Conservation (phyloP, 2,888 invertebrate species). For the Oegoconia quadripuncta region DNA sequence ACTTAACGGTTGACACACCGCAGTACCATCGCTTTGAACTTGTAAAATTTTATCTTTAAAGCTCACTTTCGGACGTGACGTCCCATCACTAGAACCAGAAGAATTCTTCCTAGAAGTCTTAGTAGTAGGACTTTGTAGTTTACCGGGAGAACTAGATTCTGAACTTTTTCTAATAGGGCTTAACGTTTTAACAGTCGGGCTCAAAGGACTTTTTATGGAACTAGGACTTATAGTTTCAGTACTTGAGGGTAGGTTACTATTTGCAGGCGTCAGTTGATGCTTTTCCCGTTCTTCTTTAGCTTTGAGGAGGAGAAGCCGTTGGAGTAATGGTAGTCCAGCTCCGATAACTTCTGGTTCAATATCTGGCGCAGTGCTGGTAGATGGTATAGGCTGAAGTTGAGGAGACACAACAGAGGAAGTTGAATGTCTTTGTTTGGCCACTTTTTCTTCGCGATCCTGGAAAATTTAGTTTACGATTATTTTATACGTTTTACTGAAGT, state of each 20-base stretch:
- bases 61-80: constrained; percentile 78
- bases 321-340: constrained; percentile 85
- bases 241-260: constrained; percentile 70
- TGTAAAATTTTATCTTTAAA: constrained; percentile 81
- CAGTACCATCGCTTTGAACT: constrained; percentile 74
- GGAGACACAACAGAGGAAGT: constrained; percentile 56
- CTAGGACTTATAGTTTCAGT: constrained; percentile 74
- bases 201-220: constrained; percentile 72
- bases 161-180: constrained; percentile 73
- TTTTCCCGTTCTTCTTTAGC: constrained; percentile 84
- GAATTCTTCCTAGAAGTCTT: constrained; percentile 73
- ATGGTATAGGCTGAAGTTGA: constrained; percentile 78
- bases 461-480: background rate
- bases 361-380: constrained; percentile 79
- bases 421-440: constrained; percentile 64
- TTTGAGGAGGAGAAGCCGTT: constrained; percentile 86
- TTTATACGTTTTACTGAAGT: background rate
- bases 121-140: constrained; percentile 67
- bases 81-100: constrained; percentile 64
- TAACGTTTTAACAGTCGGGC: constrained; percentile 69
- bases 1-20: constrained; percentile 63
- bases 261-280: constrained; percentile 62
- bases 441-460: constrained; percentile 75
- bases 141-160: constrained; percentile 71
- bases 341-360: constrained; percentile 82